These are phyloP conservation scores for Sialia sialis DNA, from an alignment of 2,113 vertebrate species.

Conservation along the genomic window DNA sequence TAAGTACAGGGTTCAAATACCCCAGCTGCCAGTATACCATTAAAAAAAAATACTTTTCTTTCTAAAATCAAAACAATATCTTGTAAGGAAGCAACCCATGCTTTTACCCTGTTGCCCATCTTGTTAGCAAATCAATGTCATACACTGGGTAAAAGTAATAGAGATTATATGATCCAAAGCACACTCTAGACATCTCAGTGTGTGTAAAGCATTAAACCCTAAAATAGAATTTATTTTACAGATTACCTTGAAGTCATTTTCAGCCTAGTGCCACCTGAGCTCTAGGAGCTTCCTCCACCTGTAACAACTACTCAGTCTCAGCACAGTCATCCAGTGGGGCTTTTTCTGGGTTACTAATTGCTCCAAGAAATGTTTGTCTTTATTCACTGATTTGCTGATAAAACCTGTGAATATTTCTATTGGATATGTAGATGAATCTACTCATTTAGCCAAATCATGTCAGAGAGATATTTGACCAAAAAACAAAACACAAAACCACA, in stretches of 20 bases:
- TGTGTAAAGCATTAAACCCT: constrained; percentile 9
- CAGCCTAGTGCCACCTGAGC: constrained; percentile 32
- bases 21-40: not conserved
- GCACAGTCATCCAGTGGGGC: not conserved
- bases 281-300: not conserved
- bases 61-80: not conserved
- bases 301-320: not conserved
- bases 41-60: not conserved
- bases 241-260: constrained; percentile 41
- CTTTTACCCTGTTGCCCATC: not conserved
- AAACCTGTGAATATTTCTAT: not conserved
- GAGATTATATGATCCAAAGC: constrained; percentile 41
- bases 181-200: not conserved
- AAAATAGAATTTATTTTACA: constrained; percentile 43
- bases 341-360: not conserved
- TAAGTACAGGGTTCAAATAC: not conserved
- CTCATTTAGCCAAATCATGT: not conserved
- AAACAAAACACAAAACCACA: not conserved
- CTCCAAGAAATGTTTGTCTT: not conserved
- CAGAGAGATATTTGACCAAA: not conserved
- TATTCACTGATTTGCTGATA: not conserved
- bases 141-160: not conserved
- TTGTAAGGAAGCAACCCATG: not conserved
- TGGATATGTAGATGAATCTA: not conserved
- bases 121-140: constrained; percentile 29